Base-by-base conservation (phyloP, 2,113 vertebrate species). In the Eulacestoma nigropectus region DNA sequence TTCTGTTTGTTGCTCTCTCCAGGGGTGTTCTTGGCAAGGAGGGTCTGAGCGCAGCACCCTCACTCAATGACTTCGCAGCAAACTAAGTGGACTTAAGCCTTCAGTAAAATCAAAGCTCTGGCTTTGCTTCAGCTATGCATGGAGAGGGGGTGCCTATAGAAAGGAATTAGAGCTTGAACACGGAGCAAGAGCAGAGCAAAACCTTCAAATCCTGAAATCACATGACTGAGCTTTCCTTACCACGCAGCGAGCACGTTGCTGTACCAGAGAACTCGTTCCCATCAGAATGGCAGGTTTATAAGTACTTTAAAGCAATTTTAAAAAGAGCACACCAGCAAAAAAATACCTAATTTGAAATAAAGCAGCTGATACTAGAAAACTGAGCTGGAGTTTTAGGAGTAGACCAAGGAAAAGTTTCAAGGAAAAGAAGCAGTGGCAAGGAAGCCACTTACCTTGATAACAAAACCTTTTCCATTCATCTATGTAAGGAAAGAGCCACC, bases 141-240 rank as follows among this genome's bases (percentile, higher is more conserved):
- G 41, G 64, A 72, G 39, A 84, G 56, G 41, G 64, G n/a, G 47
- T 64, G 47, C 30, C 76, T 89, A 67, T 8, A 33, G 69, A 84
- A 93, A 49, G 77, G 94, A 95, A 95, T 96, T 92, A 75, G 60
- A 93, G 91, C 83, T 91, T 78, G 86, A 96, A 75, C 55, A 57
- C 44, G 21, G 64, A 92, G 47, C 29, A 84, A 78, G 53, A 72
- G 69, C 60, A 56, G 16, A 57, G 67, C 3, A 13, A 92, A 94
- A 74, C 44, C 52, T 94, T 47, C 76, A 87, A 88, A 96, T 95
- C 88, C 92, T 78, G 72, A 84, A 90, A 84, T 77, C 87, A 6
- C 88, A 96, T 92, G 95, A 90, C 79, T 89, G 83, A 78, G 93
- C 91, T 96, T 92, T 97, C 79, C 52, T 60, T 89, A 56, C 33